Evolutionary conservation across 2,888 invertebrate species (phyloP), one percentile per base, ranked within the genome.

Genomic region (Orthosia gracilis): DNA sequence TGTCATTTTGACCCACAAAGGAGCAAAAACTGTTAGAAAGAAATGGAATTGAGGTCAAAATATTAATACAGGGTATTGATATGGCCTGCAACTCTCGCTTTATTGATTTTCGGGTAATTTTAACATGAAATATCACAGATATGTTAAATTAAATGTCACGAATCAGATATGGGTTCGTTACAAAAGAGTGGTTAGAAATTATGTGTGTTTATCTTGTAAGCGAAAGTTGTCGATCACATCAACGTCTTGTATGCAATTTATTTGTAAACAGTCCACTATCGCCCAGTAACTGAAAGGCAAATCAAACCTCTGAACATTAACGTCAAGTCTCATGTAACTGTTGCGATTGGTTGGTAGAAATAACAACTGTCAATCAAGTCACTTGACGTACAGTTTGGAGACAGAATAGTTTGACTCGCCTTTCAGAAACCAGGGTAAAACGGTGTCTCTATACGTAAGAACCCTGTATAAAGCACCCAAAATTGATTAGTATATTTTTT

Each of bases 401-500:
- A 26, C 0, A 5, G 7, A 21, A 13, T 9, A 11, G 26, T n/a
- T 50, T 26, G 17, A 45, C 2, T 18, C 23, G 0, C 15, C 3
- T 23, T 17, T 23, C 13, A 62, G 21, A 57, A 40, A 4, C 26
- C 9, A 3, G 4, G 21, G 3, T 7, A 15, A 18, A 55, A 67
- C 57, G 75, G 86, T 88, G 88, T 89, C 88, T 91, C 87, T 90
- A 86, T 86, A 78, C 80, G 86, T 86, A 87, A 86, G 82, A 87
- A 80, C 17, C 23, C 15, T 87, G 78, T 91, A 87, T 81, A 87
- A 87, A 91, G 92, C 92, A 93, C 90, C 92, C 92, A 88, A 88
- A 85, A 83, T 85, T 89, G 80, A 82, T 83, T 77, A 87, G 85
- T 90, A 86, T 92, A 91, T 92, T 91, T 91, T 90, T 91, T 70